Percentiles rank a stretch among this genome's conserved stretches.
These are phyloP conservation scores for Dynastes hyllus DNA, from an alignment of 2,888 invertebrate genomes.

Conservation along the genomic window DNA sequence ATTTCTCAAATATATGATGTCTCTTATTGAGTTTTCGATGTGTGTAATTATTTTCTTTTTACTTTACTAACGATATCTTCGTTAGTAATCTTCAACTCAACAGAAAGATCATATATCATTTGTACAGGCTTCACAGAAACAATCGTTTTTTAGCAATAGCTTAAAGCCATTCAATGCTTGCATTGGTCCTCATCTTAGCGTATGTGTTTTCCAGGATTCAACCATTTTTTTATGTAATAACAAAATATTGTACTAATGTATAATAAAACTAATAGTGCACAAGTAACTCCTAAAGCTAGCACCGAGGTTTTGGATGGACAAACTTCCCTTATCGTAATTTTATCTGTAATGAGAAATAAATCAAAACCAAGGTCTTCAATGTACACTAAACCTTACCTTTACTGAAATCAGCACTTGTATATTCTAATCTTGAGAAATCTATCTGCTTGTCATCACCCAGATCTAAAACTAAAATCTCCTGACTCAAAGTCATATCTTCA, in stretches of 20 bases:
- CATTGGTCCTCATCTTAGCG: slow-evolving; percentile 71
- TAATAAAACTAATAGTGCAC: slow-evolving; percentile 89
- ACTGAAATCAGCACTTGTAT: slow-evolving; percentile 82
- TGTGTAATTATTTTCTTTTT: background rate
- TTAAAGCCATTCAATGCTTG: slow-evolving; percentile 49
- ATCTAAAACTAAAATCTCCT: slow-evolving; percentile 94
- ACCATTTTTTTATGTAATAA: slow-evolving; percentile 95
- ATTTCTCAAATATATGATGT: slow-evolving; percentile 56
- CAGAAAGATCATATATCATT: slow-evolving; percentile 60
- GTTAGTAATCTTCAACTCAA: slow-evolving; percentile 60
- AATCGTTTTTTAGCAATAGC: slow-evolving; percentile 41
- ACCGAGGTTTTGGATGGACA: slow-evolving; percentile 95
- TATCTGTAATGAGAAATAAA: slow-evolving; percentile 76
- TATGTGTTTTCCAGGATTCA: slow-evolving; percentile 88
- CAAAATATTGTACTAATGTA: slow-evolving; percentile 94
- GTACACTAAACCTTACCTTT: slow-evolving; percentile 74
- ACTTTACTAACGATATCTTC: background rate
- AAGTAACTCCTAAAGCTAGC: slow-evolving; percentile 91
- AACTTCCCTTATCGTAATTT: slow-evolving; percentile 92
- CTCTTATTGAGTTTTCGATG: slow-evolving; percentile 57
- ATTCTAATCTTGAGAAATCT: slow-evolving; percentile 85
- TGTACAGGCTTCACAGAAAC: slow-evolving; percentile 48
- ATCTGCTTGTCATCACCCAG: slow-evolving; percentile 92
- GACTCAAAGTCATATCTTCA: slow-evolving; percentile 94
- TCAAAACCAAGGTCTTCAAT: background rate